These are phyloP conservation scores for Sclerodermus sp. DNA, from an alignment of 2,888 invertebrate species.

Conservation along the genomic window DNA sequence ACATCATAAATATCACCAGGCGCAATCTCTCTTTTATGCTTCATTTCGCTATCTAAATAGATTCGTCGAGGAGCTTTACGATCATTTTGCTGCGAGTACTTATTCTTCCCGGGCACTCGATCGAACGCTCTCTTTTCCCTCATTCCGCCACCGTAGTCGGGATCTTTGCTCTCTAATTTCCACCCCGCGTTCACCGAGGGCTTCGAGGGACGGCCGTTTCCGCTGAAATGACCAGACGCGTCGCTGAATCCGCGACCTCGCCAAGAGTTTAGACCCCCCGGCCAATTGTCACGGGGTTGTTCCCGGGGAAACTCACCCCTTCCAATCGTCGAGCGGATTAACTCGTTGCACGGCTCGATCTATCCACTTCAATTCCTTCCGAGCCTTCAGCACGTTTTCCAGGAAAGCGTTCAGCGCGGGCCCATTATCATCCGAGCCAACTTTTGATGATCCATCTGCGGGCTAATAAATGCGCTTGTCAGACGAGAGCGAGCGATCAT, in stretches of 20 bases:
- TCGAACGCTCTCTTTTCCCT: slow-evolving; percentile 10
- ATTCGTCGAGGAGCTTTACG: slow-evolving; percentile 8
- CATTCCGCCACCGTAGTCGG: no score
- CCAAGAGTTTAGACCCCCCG: no score
- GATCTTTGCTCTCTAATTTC: no score
- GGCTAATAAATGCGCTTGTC: no score
- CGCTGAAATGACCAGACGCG: no score
- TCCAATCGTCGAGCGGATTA: neutral
- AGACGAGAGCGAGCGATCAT: no score
- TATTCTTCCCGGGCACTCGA: slow-evolving; percentile 11
- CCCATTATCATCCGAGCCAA: slow-evolving; percentile 18
- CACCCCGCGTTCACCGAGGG: no score
- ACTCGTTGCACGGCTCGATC: slow-evolving; percentile 29
- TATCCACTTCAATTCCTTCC: slow-evolving; percentile 44
- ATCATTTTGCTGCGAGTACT: neutral
- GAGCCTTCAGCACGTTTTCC: slow-evolving; percentile 35
- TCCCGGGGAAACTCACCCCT: neutral
- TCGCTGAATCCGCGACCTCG: no score
- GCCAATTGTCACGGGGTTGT: no score
- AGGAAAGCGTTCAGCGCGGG: slow-evolving; percentile 37
- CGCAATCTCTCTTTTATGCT: slow-evolving; percentile 18
- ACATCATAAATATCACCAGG: slow-evolving; percentile 2
- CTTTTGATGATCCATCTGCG: neutral
- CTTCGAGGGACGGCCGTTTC: no score
- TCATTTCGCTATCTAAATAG: slow-evolving; percentile 20